These are phyloP conservation scores for Scatophagus argus DNA, from an alignment of 2,113 vertebrate genomes.

Conservation along the genomic window DNA sequence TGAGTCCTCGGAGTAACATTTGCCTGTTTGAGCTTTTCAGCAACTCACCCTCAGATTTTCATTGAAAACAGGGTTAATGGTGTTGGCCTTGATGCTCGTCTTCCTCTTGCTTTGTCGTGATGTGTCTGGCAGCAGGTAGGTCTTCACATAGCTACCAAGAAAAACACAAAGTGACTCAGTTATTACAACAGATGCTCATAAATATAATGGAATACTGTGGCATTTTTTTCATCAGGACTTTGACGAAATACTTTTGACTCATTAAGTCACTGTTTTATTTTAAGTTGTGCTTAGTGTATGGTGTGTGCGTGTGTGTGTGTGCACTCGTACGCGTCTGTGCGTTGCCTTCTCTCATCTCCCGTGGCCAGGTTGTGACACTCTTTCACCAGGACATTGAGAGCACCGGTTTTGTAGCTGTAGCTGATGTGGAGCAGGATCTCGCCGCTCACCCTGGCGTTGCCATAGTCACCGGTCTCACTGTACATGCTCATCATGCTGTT, in stretches of 20 bases:
- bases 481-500: constrained; percentile 97
- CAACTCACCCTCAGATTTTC: constrained; percentile 91
- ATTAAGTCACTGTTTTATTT: too few relatives aligned
- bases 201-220: not conserved
- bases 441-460: constrained; percentile 92
- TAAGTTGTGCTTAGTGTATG: not conserved
- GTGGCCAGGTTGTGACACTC: constrained; percentile 94
- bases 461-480: constrained; percentile 97
- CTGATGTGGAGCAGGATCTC: constrained; percentile 93
- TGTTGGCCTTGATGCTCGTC: constrained; percentile 95
- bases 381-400: constrained; percentile 92
- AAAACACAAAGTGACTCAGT: constrained; percentile 5
- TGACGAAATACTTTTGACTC: too few relatives aligned
- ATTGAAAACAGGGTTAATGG: constrained; percentile 93
- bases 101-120: constrained; percentile 97
- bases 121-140: constrained; percentile 96
- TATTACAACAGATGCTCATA: not conserved
- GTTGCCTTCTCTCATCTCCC: constrained; percentile 94
- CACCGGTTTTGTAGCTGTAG: constrained; percentile 97
- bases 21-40: not conserved
- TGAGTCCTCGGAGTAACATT: too few relatives aligned
- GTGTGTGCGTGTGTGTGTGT: not conserved
- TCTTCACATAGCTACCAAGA: constrained; percentile 92
- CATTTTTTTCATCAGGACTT: too few relatives aligned
- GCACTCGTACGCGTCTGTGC: constrained; percentile 92